Evolutionary conservation across 2,113 vertebrate species (phyloP).

Genomic region (Urocitellus parryii): DNA sequence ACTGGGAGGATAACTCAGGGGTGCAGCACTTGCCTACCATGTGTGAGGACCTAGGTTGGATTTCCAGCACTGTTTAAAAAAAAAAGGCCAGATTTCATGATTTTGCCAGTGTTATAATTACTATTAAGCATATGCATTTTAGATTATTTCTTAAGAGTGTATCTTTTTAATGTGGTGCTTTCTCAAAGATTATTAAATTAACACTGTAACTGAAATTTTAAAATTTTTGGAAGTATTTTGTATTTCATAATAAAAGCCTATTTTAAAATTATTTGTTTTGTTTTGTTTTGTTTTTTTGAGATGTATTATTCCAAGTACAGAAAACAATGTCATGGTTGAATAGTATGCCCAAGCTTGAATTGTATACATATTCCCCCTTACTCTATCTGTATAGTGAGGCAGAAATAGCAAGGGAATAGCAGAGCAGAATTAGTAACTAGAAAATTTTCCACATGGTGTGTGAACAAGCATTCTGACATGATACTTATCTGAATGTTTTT

Average conservation of each 20-base stretch:
- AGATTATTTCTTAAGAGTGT: conserved; percentile 58
- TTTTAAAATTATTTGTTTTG: conserved; percentile 48
- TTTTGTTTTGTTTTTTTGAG: not conserved
- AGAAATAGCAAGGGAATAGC: not conserved
- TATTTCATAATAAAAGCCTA: conserved; percentile 80
- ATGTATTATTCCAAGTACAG: conserved; percentile 22
- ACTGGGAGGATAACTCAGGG: not conserved
- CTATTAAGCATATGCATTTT: conserved; percentile 25
- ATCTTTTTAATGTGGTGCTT: conserved; percentile 75
- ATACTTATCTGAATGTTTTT: not conserved
- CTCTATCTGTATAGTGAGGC: not conserved
- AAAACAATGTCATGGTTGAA: conserved; percentile 44
- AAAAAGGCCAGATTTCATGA: conserved; percentile 42
- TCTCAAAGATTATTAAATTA: conserved; percentile 60
- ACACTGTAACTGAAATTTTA: conserved; percentile 57
- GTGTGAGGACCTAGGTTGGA: not conserved
- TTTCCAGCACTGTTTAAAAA: not conserved
- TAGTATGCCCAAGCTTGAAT: not conserved
- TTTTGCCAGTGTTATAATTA: conserved; percentile 42
- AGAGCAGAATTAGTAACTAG: not conserved
- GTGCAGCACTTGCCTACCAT: not conserved
- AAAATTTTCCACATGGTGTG: not conserved
- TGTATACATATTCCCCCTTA: not conserved
- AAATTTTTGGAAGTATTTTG: conserved; percentile 61
- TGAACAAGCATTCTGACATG: not conserved